These are phyloP conservation scores for Sarcophaga caerulescens DNA, from an alignment of 2,888 invertebrate species.

Conservation along the genomic window DNA sequence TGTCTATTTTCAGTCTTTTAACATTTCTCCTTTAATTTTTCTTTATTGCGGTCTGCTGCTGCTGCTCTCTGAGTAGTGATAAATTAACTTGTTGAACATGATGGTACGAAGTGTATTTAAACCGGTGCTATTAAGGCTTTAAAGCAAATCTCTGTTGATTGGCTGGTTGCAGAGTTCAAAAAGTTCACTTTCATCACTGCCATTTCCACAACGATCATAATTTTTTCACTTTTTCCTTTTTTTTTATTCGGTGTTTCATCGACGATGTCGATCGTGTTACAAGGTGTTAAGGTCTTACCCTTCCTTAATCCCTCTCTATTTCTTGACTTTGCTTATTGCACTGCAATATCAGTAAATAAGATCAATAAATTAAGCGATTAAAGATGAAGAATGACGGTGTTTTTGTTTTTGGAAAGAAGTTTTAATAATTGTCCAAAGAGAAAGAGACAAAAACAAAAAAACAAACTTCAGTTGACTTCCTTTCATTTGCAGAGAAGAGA, in stretches of 20 bases:
- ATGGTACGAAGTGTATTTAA: constrained; percentile 16
- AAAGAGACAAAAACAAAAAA: neutral
- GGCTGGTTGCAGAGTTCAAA: constrained; percentile 25
- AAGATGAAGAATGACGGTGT: constrained; percentile 46
- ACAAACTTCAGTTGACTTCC: constrained; percentile 25
- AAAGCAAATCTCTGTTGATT: constrained; percentile 19
- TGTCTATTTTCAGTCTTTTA: constrained; percentile 25
- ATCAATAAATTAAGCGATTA: constrained; percentile 61
- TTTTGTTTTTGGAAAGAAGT: constrained; percentile 19
- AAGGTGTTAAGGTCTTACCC: constrained; percentile 60
- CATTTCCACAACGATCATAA: neutral
- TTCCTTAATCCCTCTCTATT: constrained; percentile 13
- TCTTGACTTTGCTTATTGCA: neutral
- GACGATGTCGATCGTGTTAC: constrained; percentile 39
- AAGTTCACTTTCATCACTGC: constrained; percentile 16
- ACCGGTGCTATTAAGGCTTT: neutral
- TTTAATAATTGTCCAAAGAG: constrained; percentile 12
- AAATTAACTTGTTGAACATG: constrained; percentile 60
- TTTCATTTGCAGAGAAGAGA: constrained; percentile 19
- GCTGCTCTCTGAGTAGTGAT: constrained; percentile 20
- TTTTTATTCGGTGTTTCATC: constrained; percentile 20
- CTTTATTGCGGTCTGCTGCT: neutral
- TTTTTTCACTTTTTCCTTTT: neutral
- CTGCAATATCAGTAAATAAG: constrained; percentile 39
- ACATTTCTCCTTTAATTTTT: neutral